These are phyloP conservation scores for Gila orcuttii DNA, from an alignment of 2,113 vertebrate genomes.

Conservation along the genomic window DNA sequence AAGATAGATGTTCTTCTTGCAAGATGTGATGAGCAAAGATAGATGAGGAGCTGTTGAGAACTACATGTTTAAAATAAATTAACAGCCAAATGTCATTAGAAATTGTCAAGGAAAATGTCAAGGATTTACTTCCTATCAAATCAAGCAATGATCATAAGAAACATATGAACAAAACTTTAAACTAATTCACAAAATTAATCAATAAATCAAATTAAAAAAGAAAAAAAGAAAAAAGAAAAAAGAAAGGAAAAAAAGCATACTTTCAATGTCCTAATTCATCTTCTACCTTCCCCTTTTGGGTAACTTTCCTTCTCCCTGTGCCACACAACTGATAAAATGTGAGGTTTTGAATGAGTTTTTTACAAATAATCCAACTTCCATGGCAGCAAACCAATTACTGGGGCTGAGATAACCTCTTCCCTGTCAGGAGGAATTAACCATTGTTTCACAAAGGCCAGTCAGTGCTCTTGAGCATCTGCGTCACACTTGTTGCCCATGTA, in stretches of 20 bases:
- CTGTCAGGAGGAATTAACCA: conserved; percentile 74
- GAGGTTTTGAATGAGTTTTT: conserved; percentile 62
- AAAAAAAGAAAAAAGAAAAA: too few species aligned
- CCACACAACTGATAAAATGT: conserved; percentile 68
- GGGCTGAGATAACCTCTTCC: conserved; percentile 70
- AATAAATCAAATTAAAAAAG: neutral
- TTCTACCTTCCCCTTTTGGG: neutral
- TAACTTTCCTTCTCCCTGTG: conserved; percentile 46
- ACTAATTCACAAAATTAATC: neutral
- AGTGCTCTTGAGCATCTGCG: conserved; percentile 66
- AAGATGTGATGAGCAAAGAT: conserved; percentile 1
- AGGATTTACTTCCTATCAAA: neutral
- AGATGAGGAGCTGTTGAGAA: neutral
- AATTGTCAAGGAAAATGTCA: neutral
- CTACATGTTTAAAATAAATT: neutral
- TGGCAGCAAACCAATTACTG: conserved; percentile 76
- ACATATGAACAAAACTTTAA: neutral
- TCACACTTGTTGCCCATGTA: conserved; percentile 70
- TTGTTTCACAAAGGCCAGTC: conserved; percentile 67
- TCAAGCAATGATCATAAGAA: neutral
- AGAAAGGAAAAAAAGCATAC: neutral
- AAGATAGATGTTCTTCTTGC: conserved; percentile 6
- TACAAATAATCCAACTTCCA: conserved; percentile 75
- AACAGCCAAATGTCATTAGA: neutral
- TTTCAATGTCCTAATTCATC: conserved; percentile 1